phyloP scores from a whole-genome alignment of 2,797 vertebrate genomes.

The Mionectes olivaceus region DNA sequence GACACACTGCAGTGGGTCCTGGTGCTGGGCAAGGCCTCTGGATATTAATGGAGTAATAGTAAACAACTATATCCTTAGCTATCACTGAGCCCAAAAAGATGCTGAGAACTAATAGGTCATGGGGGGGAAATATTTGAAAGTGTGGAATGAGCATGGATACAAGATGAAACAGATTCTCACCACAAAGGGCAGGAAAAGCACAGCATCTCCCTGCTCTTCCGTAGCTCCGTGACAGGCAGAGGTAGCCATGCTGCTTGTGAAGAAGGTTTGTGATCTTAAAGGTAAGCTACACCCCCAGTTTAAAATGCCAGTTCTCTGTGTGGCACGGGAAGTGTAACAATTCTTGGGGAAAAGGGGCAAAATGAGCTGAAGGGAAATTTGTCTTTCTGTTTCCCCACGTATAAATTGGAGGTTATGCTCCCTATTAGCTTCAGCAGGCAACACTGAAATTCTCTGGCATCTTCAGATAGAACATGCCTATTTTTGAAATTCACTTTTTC shows the following conservation, averaged over 20 bases:
- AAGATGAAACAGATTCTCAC: not conserved
- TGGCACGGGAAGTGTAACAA: not conserved
- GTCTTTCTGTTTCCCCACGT: not conserved
- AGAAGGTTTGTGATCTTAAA: not conserved
- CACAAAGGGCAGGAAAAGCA: not conserved
- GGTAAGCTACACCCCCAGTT: not conserved
- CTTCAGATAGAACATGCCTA: not conserved
- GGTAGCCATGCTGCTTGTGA: not conserved
- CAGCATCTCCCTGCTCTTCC: not conserved
- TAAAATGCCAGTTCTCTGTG: not conserved
- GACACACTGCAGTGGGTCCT: not conserved
- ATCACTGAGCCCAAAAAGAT: not conserved
- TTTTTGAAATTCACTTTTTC: slow-evolving; percentile 13
- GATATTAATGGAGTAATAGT: not conserved
- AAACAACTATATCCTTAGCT: not conserved
- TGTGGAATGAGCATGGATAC: not conserved
- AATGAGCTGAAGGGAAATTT: not conserved
- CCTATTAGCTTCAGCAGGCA: not conserved
- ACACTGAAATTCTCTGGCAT: not conserved
- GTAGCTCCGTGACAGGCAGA: not conserved
- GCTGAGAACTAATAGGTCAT: not conserved
- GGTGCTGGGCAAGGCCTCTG: not conserved
- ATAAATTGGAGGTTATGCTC: not conserved
- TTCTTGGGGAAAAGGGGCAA: not conserved
- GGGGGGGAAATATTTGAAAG: not conserved